Conservation (phyloP, 2,888 invertebrate species). For the Trachelus stipa region DNA sequence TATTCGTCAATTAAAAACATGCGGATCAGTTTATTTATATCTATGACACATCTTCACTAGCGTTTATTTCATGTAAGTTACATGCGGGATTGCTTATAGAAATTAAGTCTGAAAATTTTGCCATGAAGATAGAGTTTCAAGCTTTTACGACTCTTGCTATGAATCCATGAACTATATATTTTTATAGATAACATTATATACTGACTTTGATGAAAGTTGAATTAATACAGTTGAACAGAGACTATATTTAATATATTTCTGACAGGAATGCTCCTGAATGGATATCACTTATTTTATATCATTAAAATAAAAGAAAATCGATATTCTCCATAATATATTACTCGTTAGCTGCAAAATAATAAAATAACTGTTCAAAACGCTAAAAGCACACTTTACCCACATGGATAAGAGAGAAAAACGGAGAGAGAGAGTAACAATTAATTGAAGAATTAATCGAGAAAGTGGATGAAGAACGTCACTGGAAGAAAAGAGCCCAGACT, state of each 20-base stretch:
- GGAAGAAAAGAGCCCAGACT: constrained; percentile 28
- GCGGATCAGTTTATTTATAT: not conserved
- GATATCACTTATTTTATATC: no score
- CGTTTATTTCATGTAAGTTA: not conserved
- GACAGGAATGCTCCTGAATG: no score
- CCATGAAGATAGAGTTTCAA: not conserved
- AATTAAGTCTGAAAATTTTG: not conserved
- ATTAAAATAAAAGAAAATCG: no score
- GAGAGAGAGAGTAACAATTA: constrained; percentile 18
- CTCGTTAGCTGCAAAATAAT: no score
- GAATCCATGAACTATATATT: not conserved
- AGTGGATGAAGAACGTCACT: constrained; percentile 16
- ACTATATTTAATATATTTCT: no score
- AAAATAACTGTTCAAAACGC: no score
- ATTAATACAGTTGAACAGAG: not conserved
- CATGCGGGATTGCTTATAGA: not conserved
- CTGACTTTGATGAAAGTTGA: not conserved
- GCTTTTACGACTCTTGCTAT: not conserved
- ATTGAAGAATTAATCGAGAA: constrained; percentile 13
- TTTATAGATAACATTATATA: not conserved
- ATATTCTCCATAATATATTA: no score
- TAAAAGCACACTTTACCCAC: not conserved
- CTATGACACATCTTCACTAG: not conserved
- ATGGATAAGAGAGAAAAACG: not conserved
- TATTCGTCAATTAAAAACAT: not conserved